Evolutionary conservation across 2,797 vertebrate genomes (phyloP), one percentile per base, ranked within the genome.

Genomic region (Muscicapa striata): DNA sequence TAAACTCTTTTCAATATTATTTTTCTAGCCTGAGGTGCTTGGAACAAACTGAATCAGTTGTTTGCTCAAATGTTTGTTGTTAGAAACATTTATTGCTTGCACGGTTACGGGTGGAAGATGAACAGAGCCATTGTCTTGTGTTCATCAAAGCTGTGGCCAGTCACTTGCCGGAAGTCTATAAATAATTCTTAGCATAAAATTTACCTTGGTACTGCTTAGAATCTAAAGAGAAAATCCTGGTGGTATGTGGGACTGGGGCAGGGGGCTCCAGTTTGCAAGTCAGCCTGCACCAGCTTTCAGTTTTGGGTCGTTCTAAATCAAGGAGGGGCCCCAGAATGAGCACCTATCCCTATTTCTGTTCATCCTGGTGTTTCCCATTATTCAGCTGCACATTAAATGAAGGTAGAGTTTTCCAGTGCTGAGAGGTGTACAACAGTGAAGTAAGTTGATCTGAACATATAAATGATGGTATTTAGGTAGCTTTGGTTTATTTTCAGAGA

Each of bases 171-270:
- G 84, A 86, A 86, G 74, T 52, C 84, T 70, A 58, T 93, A 88
- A 93, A 76, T 94, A 93, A 92, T 79, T 92, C 80, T 51, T 51
- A 45, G 51, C 5, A 10, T 73, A 72, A 75, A 84, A 78, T 82
- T 76, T 84, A 88, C 83, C 91, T 84, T 66, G 62, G 20, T 55
- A 3, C 18, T 34, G 15, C 36, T 55, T 43, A 14, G 40, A 41
- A 29, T 41, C 6, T 22, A 1, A 73, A 64, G 82, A 34, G 58
- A 43, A 77, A 38, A 85, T 19, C n/a, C 38, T 27, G n/a, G 20
- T 6, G 18, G 21, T 21, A 12, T 2, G 1, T 26, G 54, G 46
- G 36, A 13, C 19, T 61, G 34, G 72, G 48, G 30, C 51, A 58
- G 87, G 57, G 77, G 24, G 32, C 48, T 82, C 30, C 1, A 7